A percentile compares a stretch with the other conserved stretches of the same genome.
Conservation (phyloP, 2,113 vertebrate genomes). For the Oenanthe oenanthe region DNA sequence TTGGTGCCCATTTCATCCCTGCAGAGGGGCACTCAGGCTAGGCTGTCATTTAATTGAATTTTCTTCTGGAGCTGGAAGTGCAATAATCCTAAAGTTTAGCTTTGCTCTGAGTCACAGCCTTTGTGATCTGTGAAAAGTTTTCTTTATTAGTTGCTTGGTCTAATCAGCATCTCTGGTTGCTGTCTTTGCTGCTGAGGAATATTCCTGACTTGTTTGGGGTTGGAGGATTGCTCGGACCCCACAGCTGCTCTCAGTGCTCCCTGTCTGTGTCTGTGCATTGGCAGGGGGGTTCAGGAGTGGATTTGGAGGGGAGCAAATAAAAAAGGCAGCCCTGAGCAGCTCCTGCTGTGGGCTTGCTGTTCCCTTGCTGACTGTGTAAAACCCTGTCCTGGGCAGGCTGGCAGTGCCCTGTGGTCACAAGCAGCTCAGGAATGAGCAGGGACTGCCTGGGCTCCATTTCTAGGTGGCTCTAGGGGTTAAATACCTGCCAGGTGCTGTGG, state of each 20-base stretch:
- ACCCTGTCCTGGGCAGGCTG: neutral
- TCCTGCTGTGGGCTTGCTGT: neutral
- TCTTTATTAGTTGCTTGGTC: neutral
- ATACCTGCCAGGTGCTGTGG: neutral
- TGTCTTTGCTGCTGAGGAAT: neutral
- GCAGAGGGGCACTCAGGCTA: neutral
- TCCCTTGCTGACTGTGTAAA: neutral
- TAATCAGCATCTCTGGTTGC: neutral
- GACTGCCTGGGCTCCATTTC: neutral
- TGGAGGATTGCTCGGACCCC: neutral
- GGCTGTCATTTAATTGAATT: conserved; percentile 10
- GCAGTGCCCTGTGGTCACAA: neutral
- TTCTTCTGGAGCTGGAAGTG: conserved; percentile 2
- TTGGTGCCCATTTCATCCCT: neutral
- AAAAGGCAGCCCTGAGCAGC: neutral
- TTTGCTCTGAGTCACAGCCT: neutral
- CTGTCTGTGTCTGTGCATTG: neutral
- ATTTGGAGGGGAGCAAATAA: neutral
- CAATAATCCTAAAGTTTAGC: conserved; percentile 17
- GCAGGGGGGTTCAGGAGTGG: neutral
- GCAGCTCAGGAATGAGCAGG: neutral
- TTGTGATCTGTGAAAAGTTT: neutral
- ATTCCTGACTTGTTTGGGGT: neutral
- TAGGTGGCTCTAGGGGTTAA: neutral
- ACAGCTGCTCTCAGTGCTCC: neutral